These are phyloP conservation scores for Oreochromis tanganicae DNA, from an alignment of 2,113 vertebrate genomes.

Conservation along the genomic window DNA sequence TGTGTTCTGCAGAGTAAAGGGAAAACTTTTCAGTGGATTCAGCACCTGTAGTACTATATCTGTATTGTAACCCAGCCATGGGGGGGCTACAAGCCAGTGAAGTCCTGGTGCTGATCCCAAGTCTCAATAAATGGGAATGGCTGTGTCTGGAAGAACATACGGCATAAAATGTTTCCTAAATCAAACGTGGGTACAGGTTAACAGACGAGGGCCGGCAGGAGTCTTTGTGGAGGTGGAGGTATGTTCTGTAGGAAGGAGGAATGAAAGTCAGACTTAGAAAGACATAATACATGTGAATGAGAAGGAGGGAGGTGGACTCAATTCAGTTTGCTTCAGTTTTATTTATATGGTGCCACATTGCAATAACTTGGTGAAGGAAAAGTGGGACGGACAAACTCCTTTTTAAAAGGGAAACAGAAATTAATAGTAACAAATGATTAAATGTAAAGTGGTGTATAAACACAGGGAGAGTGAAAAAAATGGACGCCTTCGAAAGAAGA, in stretches of 20 bases:
- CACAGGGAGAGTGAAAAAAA: neutral
- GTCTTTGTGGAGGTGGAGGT: neutral
- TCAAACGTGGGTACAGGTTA: neutral
- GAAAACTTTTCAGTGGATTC: slow-evolving; percentile 8
- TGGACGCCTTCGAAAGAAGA: neutral
- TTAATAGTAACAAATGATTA: neutral
- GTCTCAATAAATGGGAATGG: neutral
- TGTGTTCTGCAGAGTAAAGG: slow-evolving; percentile 3
- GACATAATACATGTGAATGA: neutral
- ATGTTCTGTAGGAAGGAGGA: neutral
- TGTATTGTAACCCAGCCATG: neutral
- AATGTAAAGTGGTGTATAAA: neutral
- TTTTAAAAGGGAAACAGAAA: neutral
- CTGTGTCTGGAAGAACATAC: neutral
- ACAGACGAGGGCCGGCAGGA: neutral
- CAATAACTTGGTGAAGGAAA: neutral
- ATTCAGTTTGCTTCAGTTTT: neutral
- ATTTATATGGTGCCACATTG: neutral
- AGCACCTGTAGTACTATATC: neutral
- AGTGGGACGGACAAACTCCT: neutral
- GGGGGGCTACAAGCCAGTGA: no score
- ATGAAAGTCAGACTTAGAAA: neutral
- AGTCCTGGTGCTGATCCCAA: no score
- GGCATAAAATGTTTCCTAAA: neutral
- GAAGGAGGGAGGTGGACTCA: neutral